Conservation (phyloP, 30 jellyfish, hydroid and myxozoan species). For the Morbakka virulenta region DNA sequence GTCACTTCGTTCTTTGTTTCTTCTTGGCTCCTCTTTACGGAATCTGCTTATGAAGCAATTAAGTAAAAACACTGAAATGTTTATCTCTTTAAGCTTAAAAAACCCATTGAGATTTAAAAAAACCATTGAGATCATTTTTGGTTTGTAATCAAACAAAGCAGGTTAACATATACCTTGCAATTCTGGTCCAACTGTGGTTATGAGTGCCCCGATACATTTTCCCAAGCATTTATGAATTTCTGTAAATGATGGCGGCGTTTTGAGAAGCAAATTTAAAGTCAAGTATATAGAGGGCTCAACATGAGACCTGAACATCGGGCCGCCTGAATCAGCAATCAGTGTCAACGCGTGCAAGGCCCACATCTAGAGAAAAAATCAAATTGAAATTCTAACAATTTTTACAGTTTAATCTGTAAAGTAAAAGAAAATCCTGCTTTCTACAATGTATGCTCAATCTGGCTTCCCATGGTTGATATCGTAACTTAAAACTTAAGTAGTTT, state of each 20-base stretch:
- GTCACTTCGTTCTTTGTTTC: too few species aligned
- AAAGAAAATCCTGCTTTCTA: neutral
- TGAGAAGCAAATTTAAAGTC: constrained; percentile 64
- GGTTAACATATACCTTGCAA: constrained; percentile 85
- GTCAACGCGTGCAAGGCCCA: constrained; percentile 98
- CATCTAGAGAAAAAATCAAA: constrained; percentile 23
- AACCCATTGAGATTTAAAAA: too few species aligned
- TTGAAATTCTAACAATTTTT: neutral
- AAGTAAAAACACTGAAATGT: too few species aligned
- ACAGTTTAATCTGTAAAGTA: neutral
- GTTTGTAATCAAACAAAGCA: too few species aligned
- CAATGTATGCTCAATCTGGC: too few species aligned
- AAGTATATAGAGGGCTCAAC: constrained; percentile 82
- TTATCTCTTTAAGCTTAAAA: too few species aligned
- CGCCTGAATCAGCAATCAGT: constrained; percentile 97
- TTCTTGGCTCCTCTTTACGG: too few species aligned
- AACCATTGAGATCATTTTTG: too few species aligned
- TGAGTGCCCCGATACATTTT: constrained; percentile 93
- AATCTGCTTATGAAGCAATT: too few species aligned
- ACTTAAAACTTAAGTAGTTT: too few species aligned
- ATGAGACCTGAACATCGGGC: constrained; percentile 94
- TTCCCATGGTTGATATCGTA: too few species aligned
- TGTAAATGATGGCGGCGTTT: constrained; percentile 85
- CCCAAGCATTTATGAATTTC: constrained; percentile 97
- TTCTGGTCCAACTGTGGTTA: constrained; percentile 97